Evolutionary conservation across 2,113 vertebrate species (phyloP), one percentile per base, ranked within the genome.

Genomic region (Euleptes europaea): DNA sequence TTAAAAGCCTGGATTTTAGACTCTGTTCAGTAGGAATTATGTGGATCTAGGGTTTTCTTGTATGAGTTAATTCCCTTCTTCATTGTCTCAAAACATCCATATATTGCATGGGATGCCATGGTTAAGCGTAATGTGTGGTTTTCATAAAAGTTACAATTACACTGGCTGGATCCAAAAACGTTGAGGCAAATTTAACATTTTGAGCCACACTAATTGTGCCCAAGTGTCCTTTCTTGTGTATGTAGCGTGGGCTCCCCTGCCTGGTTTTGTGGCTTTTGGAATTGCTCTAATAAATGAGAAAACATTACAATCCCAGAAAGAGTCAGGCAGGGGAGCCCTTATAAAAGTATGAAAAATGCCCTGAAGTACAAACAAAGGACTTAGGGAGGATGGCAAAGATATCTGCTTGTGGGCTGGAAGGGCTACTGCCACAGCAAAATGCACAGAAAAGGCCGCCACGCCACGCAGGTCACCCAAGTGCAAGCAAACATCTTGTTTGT

Each of bases 211-310:
- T 51, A 4, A 31, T 35, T 80, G 80, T 54, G 60, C 51, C 66
- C 83, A 84, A 77, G 38, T 87, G 82, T 14, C 35, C 11, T 85
- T 81, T 9, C 26, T 40, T 17, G 78, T 54, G 19, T 74, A 49
- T 86, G 83, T 86, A 63, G 65, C 0, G 0, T 2, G 12, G 77
- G 13, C 67, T 79, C 40, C 38, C 15, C 84, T 78, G n/a, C 83
- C 92, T 90, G 66, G 47, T 65, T 76, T 67, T 88, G 80, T 54
- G 89, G 65, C 42, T 90, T 86, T 79, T 82, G 67, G 77, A 91
- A 86, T 60, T 51, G 57, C 69, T 63, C 70, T 72, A 35, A 79
- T 33, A 74, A 35, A 47, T 1, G 1, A 40, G 67, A 35, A 79
- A 65, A 14, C 33, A 1, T 0, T 40, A 15, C 4, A 80, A 40